Conservation (phyloP, 2,113 vertebrate species). For the Delphinus delphis region DNA sequence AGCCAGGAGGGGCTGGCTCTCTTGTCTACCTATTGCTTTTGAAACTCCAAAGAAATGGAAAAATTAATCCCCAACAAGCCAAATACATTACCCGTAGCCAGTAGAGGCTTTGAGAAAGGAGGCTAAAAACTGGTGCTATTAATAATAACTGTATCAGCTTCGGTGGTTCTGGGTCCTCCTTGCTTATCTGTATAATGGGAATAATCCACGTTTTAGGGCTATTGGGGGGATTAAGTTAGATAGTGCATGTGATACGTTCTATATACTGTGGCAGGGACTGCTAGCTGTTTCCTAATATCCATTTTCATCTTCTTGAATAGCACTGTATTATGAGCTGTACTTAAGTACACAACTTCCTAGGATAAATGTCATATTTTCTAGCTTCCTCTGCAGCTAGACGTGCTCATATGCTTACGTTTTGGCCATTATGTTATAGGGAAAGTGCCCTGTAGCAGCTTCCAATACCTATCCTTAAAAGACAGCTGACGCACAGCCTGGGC, state of each 20-base stretch:
- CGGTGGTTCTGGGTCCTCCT: neutral
- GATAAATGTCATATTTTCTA: neutral
- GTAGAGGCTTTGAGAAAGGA: neutral
- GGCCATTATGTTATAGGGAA: accelerated
- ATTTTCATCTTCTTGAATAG: neutral
- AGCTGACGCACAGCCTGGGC: neutral
- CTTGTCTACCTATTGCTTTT: neutral
- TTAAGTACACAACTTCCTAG: neutral
- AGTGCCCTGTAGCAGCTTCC: neutral
- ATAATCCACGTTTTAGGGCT: neutral
- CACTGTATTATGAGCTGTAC: too few relatives aligned
- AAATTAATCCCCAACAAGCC: neutral
- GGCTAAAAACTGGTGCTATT: neutral
- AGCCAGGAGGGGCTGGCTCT: neutral
- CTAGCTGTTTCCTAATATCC: too few relatives aligned
- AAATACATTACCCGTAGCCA: neutral
- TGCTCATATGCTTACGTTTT: too few relatives aligned
- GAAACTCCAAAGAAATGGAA: neutral
- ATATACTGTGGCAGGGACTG: accelerated
- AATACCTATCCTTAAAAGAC: neutral
- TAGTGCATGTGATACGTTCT: accelerated
- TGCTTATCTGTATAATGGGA: neutral
- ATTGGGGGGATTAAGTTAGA: neutral
- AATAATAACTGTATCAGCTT: too few relatives aligned
- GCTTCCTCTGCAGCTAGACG: neutral